These are phyloP conservation scores for Mobula hypostoma DNA, from an alignment of 2,113 vertebrate genomes.

Conservation along the genomic window DNA sequence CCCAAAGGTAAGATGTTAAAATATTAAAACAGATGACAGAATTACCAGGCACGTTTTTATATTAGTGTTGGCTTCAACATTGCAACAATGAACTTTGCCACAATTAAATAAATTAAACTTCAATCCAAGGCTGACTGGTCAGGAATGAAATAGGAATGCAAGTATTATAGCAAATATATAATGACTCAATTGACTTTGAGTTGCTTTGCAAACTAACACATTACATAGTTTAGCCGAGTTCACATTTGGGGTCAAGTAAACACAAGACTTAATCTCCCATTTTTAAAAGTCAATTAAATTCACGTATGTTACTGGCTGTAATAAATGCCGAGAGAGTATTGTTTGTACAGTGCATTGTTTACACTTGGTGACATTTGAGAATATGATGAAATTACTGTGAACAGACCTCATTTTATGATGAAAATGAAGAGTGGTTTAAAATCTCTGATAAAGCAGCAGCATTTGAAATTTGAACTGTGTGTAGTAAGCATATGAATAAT, in stretches of 20 bases:
- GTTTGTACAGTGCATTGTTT: not conserved
- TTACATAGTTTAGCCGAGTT: not conserved
- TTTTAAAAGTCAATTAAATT: not conserved
- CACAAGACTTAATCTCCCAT: not conserved
- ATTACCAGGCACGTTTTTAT: not conserved
- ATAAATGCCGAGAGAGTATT: not conserved
- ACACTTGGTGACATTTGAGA: not conserved
- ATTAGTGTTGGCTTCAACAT: not conserved
- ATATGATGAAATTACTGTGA: not conserved
- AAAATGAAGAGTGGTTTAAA: not conserved
- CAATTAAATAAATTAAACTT: not conserved
- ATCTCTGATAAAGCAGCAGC: not conserved
- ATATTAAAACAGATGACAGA: constrained; percentile 30
- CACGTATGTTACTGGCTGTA: not conserved
- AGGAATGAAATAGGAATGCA: not conserved
- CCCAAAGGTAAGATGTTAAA: constrained; percentile 10
- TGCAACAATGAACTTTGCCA: not conserved
- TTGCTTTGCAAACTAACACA: not conserved
- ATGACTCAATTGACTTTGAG: not conserved
- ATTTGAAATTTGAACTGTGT: not conserved
- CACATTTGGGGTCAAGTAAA: not conserved
- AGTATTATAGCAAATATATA: not conserved
- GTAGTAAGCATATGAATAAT: not conserved
- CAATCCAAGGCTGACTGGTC: not conserved
- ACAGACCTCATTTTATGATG: not conserved